Evolutionary conservation across 2,888 invertebrate species (phyloP).

Genomic region (Drosophila putrida): DNA sequence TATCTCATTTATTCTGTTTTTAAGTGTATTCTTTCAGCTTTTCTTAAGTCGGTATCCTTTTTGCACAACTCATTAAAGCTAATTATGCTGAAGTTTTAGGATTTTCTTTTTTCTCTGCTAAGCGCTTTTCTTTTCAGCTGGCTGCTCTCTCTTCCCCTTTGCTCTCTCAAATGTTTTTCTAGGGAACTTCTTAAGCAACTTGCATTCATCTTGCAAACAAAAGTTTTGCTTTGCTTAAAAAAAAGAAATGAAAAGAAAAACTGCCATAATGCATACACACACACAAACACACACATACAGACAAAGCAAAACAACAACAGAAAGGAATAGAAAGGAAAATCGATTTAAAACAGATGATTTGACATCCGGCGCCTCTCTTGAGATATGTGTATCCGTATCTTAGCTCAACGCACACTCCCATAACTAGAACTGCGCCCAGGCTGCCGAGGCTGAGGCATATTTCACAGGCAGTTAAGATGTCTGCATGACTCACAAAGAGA

Average conservation of each 20-base stretch:
- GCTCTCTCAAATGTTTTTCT: constrained; percentile 24
- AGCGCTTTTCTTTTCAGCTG: constrained; percentile 22
- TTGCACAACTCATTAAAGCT: constrained; percentile 30
- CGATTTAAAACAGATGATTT: constrained; percentile 79
- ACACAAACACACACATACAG: not conserved
- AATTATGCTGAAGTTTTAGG: constrained; percentile 31
- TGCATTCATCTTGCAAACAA: constrained; percentile 49
- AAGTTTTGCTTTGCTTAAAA: constrained; percentile 36
- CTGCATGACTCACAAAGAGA: constrained; percentile 15
- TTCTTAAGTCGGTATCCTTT: constrained; percentile 14
- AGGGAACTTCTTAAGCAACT: constrained; percentile 14
- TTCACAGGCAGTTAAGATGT: constrained; percentile 60
- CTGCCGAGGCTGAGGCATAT: constrained; percentile 28
- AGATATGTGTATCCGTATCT: constrained; percentile 44
- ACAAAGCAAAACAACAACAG: constrained; percentile 50
- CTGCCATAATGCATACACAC: constrained; percentile 23
- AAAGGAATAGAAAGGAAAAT: constrained; percentile 64
- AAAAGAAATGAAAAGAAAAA: constrained; percentile 16
- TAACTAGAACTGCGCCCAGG: constrained; percentile 16
- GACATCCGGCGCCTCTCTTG: constrained; percentile 52
- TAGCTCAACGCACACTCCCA: constrained; percentile 24
- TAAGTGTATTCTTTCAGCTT: constrained; percentile 4
- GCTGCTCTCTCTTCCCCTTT: constrained; percentile 4
- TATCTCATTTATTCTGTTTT: constrained; percentile 3
- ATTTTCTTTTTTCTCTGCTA: not conserved